Evolutionary conservation across 2,797 vertebrate genomes (phyloP).

Genomic region (Eulemur rubriventer): DNA sequence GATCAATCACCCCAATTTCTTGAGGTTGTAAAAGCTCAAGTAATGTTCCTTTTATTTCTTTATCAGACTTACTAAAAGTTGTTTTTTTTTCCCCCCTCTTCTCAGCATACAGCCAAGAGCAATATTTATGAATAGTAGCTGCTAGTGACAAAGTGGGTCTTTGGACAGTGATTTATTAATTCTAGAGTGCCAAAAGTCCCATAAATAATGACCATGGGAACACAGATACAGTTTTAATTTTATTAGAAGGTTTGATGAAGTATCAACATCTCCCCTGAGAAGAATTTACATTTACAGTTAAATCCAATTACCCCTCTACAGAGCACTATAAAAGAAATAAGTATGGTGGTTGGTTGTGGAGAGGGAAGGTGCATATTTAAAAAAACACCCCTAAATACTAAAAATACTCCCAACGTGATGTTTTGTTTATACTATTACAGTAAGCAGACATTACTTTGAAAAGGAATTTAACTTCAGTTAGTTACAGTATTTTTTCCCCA

Average conservation of each 20-base stretch:
- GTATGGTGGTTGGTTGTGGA: neutral
- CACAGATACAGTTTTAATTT: conserved; percentile 57
- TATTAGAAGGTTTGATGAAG: conserved; percentile 53
- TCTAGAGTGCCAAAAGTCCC: neutral
- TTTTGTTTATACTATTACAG: neutral
- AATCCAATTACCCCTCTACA: neutral
- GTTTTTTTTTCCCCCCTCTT: neutral
- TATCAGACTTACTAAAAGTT: neutral
- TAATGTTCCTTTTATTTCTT: neutral
- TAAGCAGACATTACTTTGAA: conserved; percentile 23
- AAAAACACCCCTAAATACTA: neutral
- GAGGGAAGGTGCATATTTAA: neutral
- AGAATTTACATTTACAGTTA: neutral
- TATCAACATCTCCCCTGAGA: neutral
- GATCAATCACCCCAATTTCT: neutral
- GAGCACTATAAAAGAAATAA: neutral
- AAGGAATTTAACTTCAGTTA: conserved; percentile 46
- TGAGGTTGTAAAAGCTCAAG: neutral
- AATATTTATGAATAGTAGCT: neutral
- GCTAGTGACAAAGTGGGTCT: neutral
- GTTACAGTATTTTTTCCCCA: neutral
- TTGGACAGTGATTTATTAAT: conserved; percentile 46
- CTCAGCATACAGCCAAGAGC: neutral
- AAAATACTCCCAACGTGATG: neutral
- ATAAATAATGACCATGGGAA: conserved; percentile 11